Conservation (phyloP, 2,888 invertebrate genomes). For the Linyphia triangularis region DNA sequence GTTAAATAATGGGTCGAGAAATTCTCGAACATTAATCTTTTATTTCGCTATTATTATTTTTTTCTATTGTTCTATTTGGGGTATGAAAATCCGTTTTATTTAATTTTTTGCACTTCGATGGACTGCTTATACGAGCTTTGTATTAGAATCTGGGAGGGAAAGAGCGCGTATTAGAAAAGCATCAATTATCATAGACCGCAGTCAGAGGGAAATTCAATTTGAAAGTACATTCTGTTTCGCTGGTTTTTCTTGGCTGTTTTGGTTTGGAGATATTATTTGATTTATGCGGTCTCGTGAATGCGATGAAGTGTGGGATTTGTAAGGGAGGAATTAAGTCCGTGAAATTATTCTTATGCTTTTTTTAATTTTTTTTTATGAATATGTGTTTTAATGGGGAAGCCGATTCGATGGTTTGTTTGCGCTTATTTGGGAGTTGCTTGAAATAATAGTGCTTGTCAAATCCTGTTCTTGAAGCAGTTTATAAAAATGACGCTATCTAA, state of each 20-base stretch:
- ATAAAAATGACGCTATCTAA: too few relatives aligned
- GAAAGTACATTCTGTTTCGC: conserved; percentile 32
- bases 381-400: too few relatives aligned
- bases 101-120: conserved; percentile 68
- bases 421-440: too few relatives aligned
- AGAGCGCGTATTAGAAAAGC: conserved; percentile 69
- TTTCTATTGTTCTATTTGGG: conserved; percentile 16
- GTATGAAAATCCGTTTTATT: conserved; percentile 73
- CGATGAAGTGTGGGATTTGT: not conserved
- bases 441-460: too few relatives aligned
- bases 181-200: conserved; percentile 70
- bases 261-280: conserved; percentile 49
- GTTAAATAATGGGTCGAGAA: conserved; percentile 72
- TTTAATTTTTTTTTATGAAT: too few relatives aligned
- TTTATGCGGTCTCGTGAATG: conserved; percentile 56
- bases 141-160: conserved; percentile 13
- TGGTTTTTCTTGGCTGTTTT: conserved; percentile 25
- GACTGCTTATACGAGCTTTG: conserved; percentile 11
- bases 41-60: conserved; percentile 63
- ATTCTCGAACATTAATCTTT: conserved; percentile 75
- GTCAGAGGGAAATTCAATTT: conserved; percentile 71
- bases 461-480: too few relatives aligned
- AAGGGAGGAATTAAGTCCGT: not conserved
- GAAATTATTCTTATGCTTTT: not conserved
- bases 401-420: too few relatives aligned